Percentiles rank a stretch among this genome's conserved stretches.
These are phyloP conservation scores for Borostomias antarcticus DNA, from an alignment of 2,797 vertebrate species.

Conservation along the genomic window DNA sequence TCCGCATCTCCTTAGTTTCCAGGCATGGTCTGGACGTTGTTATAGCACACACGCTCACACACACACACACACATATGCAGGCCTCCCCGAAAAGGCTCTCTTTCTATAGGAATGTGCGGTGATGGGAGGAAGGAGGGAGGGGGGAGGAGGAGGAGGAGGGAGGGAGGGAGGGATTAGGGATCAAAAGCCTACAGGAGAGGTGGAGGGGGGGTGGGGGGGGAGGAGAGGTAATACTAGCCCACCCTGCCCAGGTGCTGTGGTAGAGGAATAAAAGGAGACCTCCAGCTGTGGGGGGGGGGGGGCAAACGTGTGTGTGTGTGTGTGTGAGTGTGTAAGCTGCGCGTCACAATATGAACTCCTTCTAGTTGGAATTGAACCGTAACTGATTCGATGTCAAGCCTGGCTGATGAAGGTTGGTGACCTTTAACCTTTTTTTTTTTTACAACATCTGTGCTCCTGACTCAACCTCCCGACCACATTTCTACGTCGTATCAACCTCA, in stretches of 20 bases:
- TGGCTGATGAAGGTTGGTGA: constrained; percentile 32
- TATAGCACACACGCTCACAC: constrained; percentile 43
- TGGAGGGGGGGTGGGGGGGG: constrained; percentile 33
- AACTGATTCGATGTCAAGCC: constrained; percentile 71
- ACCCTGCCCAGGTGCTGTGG: constrained; percentile 70
- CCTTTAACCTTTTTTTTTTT: constrained; percentile 53
- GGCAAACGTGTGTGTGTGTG: constrained; percentile 14
- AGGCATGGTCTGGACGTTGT: constrained; percentile 59
- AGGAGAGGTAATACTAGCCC: constrained; percentile 66
- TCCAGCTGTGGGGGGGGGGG: constrained; percentile 56
- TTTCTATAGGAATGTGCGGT: constrained; percentile 41
- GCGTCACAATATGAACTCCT: constrained; percentile 61
- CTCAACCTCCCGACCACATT: constrained; percentile 36
- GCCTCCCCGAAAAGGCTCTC: not conserved
- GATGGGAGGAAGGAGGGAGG: constrained; percentile 20
- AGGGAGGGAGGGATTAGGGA: constrained; percentile 68
- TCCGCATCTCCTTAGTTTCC: constrained; percentile 32
- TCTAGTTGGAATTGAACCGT: constrained; percentile 79
- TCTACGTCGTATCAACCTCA: constrained; percentile 8
- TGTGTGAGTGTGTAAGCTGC: constrained; percentile 23
- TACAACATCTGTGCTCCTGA: constrained; percentile 53
- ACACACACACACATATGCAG: not conserved
- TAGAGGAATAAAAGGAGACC: constrained; percentile 53
- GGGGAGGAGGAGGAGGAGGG: constrained; percentile 21
- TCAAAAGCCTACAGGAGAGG: too few species aligned